Evolutionary conservation across 2,113 vertebrate genomes (phyloP).

Genomic region (Channa argus): DNA sequence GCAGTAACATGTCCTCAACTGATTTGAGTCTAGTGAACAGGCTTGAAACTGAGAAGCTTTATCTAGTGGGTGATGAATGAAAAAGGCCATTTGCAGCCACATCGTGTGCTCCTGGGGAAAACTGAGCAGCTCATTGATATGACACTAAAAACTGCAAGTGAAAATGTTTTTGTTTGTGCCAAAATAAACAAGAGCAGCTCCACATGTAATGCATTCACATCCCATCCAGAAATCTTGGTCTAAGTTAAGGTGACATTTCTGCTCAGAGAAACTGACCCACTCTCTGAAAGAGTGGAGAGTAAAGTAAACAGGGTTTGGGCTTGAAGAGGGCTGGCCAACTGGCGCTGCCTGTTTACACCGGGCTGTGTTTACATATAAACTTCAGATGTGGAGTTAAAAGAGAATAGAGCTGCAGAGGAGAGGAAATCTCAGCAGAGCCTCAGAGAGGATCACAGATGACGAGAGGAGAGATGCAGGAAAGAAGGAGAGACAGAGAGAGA

Average conservation of each 20-base stretch:
- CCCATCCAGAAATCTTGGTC: slow-evolving; percentile 30
- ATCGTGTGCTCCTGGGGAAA: slow-evolving; percentile 45
- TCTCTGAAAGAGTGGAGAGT: slow-evolving; percentile 50
- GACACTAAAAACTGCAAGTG: slow-evolving; percentile 52
- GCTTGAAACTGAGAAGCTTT: slow-evolving; percentile 46
- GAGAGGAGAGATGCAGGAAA: slow-evolving; percentile 40
- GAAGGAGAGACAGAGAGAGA: slow-evolving; percentile 12
- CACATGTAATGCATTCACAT: slow-evolving; percentile 37
- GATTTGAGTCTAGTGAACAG: slow-evolving; percentile 35
- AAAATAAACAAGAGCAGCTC: slow-evolving; percentile 42
- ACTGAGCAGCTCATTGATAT: slow-evolving; percentile 50
- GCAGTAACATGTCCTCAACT: slow-evolving; percentile 52
- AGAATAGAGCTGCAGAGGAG: slow-evolving; percentile 76
- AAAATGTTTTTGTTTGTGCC: slow-evolving; percentile 48
- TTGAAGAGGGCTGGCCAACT: slow-evolving; percentile 53
- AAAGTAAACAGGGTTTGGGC: slow-evolving; percentile 65
- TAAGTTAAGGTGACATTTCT: slow-evolving; percentile 57
- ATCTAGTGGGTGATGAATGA: slow-evolving; percentile 44
- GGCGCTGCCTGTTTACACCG: slow-evolving; percentile 71
- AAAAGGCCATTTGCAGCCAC: slow-evolving; percentile 64
- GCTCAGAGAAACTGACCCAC: slow-evolving; percentile 56
- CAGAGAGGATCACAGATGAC: slow-evolving; percentile 73
- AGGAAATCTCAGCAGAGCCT: slow-evolving; percentile 78
- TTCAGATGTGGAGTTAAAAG: slow-evolving; percentile 81
- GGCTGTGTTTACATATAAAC: slow-evolving; percentile 77